These are phyloP conservation scores for Zophobas morio DNA, from an alignment of 1,140 invertebrate species.

Conservation along the genomic window DNA sequence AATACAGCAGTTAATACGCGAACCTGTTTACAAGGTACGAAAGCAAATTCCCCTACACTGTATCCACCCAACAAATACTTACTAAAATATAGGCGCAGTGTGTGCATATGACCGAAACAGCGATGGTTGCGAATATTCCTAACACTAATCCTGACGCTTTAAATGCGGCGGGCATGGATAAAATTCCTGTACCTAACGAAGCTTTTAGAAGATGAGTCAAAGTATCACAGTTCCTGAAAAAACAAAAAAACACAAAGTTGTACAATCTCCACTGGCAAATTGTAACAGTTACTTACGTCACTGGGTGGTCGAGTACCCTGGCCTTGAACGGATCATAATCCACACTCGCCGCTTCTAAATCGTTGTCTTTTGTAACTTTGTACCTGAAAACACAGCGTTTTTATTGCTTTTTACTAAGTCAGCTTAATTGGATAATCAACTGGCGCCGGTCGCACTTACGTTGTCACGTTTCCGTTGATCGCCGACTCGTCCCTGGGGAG, in stretches of 20 bases:
- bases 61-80: slow-evolving; percentile 67
- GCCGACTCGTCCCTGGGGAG: slow-evolving; percentile 73
- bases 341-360: slow-evolving; percentile 70
- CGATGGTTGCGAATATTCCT: slow-evolving; percentile 83
- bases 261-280: neutral
- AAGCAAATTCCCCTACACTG: neutral
- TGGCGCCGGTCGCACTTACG: slow-evolving; percentile 49
- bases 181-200: slow-evolving; percentile 91
- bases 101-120: slow-evolving; percentile 87
- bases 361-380: slow-evolving; percentile 72
- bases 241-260: slow-evolving; percentile 28
- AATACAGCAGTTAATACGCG: too few relatives aligned
- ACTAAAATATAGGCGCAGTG: slow-evolving; percentile 90
- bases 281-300: slow-evolving; percentile 78
- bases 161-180: slow-evolving; percentile 92
- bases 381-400: slow-evolving; percentile 71
- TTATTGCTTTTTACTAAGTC: slow-evolving; percentile 49
- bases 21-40: neutral
- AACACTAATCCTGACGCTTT: slow-evolving; percentile 83
- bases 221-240: slow-evolving; percentile 83
- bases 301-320: slow-evolving; percentile 81
- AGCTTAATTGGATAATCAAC: slow-evolving; percentile 6
- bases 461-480: slow-evolving; percentile 65
- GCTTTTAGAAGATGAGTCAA: slow-evolving; percentile 90
- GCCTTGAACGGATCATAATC: slow-evolving; percentile 82